These are phyloP conservation scores for Penaeus japonicus DNA, from an alignment of 1,140 invertebrate species.

Conservation along the genomic window DNA sequence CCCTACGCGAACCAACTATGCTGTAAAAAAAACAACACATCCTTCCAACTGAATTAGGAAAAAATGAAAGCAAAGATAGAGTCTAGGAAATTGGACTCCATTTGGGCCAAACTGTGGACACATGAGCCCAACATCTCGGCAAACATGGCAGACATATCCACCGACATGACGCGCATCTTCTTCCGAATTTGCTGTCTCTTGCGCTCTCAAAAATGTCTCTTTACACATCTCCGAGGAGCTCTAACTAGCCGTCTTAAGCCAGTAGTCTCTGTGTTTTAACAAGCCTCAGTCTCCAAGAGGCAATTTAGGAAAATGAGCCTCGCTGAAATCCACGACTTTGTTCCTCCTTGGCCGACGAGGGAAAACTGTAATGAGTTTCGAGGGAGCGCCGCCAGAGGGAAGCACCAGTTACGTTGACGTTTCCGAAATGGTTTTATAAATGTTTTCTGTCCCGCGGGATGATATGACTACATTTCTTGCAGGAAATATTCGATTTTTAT, in stretches of 20 bases:
- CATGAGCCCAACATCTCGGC: not conserved
- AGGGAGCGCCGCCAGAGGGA: constrained; percentile 10
- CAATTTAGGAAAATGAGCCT: constrained; percentile 37
- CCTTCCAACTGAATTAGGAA: no score
- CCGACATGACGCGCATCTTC: not conserved
- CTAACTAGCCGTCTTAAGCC: constrained; percentile 32
- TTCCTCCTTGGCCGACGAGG: not conserved
- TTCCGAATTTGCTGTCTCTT: constrained; percentile 9
- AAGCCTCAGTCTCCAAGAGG: constrained; percentile 36
- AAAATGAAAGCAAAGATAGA: no score
- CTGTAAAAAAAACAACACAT: no score
- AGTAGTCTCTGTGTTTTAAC: constrained; percentile 35
- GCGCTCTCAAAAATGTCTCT: constrained; percentile 11
- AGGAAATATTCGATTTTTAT: no score
- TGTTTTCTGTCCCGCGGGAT: not conserved
- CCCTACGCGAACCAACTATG: no score
- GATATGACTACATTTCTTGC: not conserved
- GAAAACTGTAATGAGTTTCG: not conserved
- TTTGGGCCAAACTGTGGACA: not conserved
- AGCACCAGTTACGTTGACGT: constrained; percentile 18
- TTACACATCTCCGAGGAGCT: constrained; percentile 27
- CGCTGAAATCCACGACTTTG: constrained; percentile 1
- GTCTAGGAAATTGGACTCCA: no score
- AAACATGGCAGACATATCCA: not conserved
- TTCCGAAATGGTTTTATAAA: constrained; percentile 4